Base-by-base conservation (phyloP, 2,797 vertebrate genomes). In the Crenuchus spilurus region DNA sequence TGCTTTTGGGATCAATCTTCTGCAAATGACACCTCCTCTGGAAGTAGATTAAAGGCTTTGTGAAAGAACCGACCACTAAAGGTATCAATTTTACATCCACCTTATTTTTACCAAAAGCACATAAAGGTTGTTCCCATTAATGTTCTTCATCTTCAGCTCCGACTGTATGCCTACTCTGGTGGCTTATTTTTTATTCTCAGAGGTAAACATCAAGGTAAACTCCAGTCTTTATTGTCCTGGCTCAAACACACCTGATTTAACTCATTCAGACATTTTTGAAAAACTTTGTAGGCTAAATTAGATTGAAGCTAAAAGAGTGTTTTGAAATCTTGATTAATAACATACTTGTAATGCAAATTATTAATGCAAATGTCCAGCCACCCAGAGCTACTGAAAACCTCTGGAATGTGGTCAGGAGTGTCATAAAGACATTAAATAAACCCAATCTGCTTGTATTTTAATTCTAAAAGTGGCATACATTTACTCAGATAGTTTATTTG, bases 21-120 rank as follows among this genome's bases (percentile, higher is more conserved):
- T 39, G 41, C 51, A 66, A 74, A 48, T 66, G 41, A 58, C 30
- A 46, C 14, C 31, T 33, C 66, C 22, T 66, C 18, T 58, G 41
- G 42, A 37, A 60, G 39, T 63, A 64, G 72, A 74, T 74, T 67
- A 61, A 67, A 74, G 54, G 54, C 30, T 66, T 57, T 41, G 41
- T 20, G 26, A 67, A 39, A 16, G 4, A 10, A 31, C 51, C 28
- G n/a, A 4, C 10, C 9, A 14, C 22, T 57, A 22, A 49, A 60
- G 13, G 33, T 1, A 26, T 14, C 30, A 41, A 35, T 64, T 55
- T 54, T 46, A 24, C 58, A 41, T 37, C 31, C 11, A 4, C n/a
- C 20, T 58, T 57, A 22, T 35, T 35, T 57, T 1, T 10, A 18
- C 37, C 8, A 16, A 37, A 7, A 51, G 22, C 11, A 41, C 24